Evolutionary conservation across 53 echinoderm and acorn worm genomes (phyloP), one percentile per base, ranked within the genome.

Genomic region (Echinarachnius parma): DNA sequence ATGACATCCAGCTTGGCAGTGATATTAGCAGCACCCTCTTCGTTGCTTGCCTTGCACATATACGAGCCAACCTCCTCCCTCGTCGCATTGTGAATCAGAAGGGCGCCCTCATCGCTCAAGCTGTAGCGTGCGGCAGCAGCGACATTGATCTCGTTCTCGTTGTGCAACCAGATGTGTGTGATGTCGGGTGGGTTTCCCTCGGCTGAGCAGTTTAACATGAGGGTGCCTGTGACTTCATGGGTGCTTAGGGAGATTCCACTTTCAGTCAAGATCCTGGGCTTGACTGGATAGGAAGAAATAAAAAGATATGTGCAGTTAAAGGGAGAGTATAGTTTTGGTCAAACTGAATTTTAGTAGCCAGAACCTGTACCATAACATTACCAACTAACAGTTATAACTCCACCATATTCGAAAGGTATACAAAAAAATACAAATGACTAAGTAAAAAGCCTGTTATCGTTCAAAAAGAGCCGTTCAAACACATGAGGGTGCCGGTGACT

Each of bases 31-130:
- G 19, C 67, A 10, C 96, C 96, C 13, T 84, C 89, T 18, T 67
- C 64, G 31, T 91, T 96, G 35, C 67, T 87, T 0, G 80, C 96
- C 10, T 82, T 9, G 55, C 96, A 96, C 79, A 67, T 84, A 49
- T 87, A 91, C 18, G 46, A 54, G 5, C 96, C 96, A 1, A 56
- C 76, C 30, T 96, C 82, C 33, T 44, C 64, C 44, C 84, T 59
- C 9, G 83, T 82, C 5, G 79, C 78, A 21, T 87, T 85, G 31
- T 82, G 82, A n/a, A 96, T 88, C 21, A 79, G 59, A 48, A 96
- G 77, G n/a, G 91, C 62, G 28, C 96, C 96, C 19, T 75, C 53
- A 0, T 78, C 78, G 8, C 78, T 71, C 14, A 91, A 29, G 0
- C 76, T 36, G 44, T 82, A 91, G 27, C 67, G 75, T 9, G 75